Percentiles rank a stretch among this genome's conserved stretches.
These are phyloP conservation scores for Diachasma alloeum DNA, from an alignment of 1,140 invertebrate species.

Conservation along the genomic window DNA sequence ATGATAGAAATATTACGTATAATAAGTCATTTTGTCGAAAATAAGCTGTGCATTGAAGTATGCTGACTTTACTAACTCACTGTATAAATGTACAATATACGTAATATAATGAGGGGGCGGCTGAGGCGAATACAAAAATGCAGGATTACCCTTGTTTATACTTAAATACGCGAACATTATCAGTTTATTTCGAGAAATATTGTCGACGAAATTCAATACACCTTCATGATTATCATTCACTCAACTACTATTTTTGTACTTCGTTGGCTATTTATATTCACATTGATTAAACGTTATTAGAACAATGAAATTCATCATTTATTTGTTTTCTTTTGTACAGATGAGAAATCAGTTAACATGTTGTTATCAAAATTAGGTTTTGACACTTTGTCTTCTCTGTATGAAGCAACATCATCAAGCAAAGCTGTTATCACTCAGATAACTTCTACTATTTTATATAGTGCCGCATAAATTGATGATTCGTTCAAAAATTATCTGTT, in stretches of 20 bases:
- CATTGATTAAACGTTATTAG: slow-evolving; percentile 25
- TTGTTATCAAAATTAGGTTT: background rate
- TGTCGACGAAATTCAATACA: slow-evolving; percentile 11
- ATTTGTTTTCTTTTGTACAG: slow-evolving; percentile 18
- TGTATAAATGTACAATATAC: slow-evolving; percentile 57
- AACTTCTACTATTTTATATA: background rate
- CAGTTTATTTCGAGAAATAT: slow-evolving; percentile 11
- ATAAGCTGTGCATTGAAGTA: too few relatives aligned
- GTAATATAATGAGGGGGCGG: slow-evolving; percentile 20
- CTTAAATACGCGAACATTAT: background rate
- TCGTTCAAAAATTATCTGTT: background rate
- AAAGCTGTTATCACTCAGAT: background rate
- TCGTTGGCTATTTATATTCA: slow-evolving; percentile 49
- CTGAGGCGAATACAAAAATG: background rate
- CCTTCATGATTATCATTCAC: slow-evolving; percentile 31
- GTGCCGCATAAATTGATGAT: background rate
- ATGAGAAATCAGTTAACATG: background rate
- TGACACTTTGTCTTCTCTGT: background rate
- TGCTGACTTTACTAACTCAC: slow-evolving; percentile 37
- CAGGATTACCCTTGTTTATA: slow-evolving; percentile 1
- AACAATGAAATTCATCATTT: slow-evolving; percentile 11
- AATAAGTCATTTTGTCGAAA: too few relatives aligned
- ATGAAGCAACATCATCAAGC: too few relatives aligned
- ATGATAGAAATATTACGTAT: too few relatives aligned
- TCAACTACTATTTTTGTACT: slow-evolving; percentile 53